Conservation (phyloP, 1,140 invertebrate species). For the Melanaphis sacchari region DNA sequence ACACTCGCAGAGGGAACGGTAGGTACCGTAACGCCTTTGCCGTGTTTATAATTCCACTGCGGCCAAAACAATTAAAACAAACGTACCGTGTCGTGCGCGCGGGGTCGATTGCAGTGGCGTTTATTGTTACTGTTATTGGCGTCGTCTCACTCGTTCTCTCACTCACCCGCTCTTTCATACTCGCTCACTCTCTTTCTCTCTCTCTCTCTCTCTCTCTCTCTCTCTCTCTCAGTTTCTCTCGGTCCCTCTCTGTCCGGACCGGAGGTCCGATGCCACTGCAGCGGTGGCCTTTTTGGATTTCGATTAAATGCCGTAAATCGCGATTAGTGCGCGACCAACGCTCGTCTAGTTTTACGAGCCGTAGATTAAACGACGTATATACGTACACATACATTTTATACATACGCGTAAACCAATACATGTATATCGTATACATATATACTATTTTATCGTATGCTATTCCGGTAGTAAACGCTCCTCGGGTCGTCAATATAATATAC, state of each 20-base stretch:
- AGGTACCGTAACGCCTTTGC: conserved; percentile 10
- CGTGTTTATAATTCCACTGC: conserved; percentile 42
- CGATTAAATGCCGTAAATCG: conserved; percentile 54
- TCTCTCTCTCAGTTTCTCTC: too few species aligned
- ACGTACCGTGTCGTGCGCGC: conserved; percentile 39
- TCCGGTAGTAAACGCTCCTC: neutral
- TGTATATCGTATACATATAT: neutral
- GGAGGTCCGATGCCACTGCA: neutral
- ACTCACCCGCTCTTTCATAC: too few species aligned
- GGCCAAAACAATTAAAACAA: conserved; percentile 55
- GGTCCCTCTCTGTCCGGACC: neutral
- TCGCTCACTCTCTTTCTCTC: too few species aligned
- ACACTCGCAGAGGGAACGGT: neutral
- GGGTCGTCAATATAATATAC: neutral
- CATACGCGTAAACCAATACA: neutral
- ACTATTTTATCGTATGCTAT: conserved; percentile 1
- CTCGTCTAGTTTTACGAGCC: conserved; percentile 52
- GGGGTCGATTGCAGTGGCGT: neutral
- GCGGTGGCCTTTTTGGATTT: conserved; percentile 38
- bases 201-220: too few species aligned
- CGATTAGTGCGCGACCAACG: conserved; percentile 37
- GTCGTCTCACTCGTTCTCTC: neutral
- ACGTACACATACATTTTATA: neutral
- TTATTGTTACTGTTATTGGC: conserved; percentile 53
- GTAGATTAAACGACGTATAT: conserved; percentile 42